Evolutionary conservation across 2,113 vertebrate genomes (phyloP).

Genomic region (Triplophysa siluroides): DNA sequence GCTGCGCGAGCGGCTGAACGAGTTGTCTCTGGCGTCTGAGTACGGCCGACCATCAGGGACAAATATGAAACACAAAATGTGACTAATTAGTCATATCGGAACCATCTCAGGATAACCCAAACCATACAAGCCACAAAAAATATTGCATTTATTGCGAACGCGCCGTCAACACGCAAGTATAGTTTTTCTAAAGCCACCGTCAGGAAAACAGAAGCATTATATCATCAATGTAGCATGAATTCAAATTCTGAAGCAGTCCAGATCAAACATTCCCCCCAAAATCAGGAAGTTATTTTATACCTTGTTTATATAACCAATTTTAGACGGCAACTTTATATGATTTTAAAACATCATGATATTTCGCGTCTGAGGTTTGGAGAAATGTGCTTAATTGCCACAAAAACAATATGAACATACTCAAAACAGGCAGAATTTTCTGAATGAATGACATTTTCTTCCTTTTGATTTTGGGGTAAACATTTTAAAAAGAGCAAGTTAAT

Average conservation of each 20-base stretch:
- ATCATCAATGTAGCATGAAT: too few species aligned
- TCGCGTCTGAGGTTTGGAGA: too few species aligned
- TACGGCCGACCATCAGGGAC: not conserved
- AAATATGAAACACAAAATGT: slow-evolving; percentile 31
- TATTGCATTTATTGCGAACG: not conserved
- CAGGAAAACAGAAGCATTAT: not conserved
- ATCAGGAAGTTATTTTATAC: too few species aligned
- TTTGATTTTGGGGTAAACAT: too few species aligned
- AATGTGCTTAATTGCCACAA: too few species aligned
- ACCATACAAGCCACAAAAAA: not conserved
- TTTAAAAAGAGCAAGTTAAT: too few species aligned
- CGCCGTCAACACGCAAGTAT: not conserved
- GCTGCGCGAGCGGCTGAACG: slow-evolving; percentile 92
- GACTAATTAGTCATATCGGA: slow-evolving; percentile 18
- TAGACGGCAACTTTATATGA: too few species aligned
- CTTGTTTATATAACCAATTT: too few species aligned
- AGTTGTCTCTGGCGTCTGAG: slow-evolving; percentile 90
- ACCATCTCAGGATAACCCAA: slow-evolving; percentile 27
- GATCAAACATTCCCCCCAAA: not conserved
- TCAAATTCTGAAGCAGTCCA: not conserved
- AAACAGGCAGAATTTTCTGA: too few species aligned
- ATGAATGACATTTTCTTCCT: too few species aligned
- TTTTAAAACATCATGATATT: too few species aligned
- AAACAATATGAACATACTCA: too few species aligned
- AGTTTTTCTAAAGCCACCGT: not conserved